phyloP scores from a whole-genome alignment of 2,888 invertebrate genomes.

The Epinotia brunnichana region DNA sequence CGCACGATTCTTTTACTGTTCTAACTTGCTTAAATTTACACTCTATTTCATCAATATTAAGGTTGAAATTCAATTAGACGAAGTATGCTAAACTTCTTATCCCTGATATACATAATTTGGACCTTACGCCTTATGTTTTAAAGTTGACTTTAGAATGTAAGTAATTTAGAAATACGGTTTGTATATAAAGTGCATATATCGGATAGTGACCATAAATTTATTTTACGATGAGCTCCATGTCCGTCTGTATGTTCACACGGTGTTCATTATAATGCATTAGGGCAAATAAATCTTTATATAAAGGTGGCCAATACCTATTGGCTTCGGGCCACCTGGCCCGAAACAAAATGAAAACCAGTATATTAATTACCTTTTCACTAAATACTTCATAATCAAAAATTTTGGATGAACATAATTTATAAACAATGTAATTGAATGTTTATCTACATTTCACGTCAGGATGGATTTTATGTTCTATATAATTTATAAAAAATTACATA shows the following conservation, averaged over 20 bases:
- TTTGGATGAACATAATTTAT: too few relatives aligned
- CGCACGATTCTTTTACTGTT: neutral
- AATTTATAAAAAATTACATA: too few relatives aligned
- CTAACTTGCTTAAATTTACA: neutral
- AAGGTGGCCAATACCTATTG: too few relatives aligned
- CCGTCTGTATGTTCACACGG: constrained; percentile 36
- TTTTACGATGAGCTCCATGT: constrained; percentile 29
- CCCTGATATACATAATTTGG: neutral
- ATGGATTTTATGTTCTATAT: too few relatives aligned
- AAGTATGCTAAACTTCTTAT: neutral
- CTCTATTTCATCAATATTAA: neutral
- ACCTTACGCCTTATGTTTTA: neutral
- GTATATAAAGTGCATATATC: constrained; percentile 20
- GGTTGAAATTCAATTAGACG: neutral
- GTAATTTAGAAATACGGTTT: neutral
- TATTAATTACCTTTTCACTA: too few relatives aligned
- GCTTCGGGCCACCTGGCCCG: too few relatives aligned
- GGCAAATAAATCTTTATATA: constrained; percentile 7
- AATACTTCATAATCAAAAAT: too few relatives aligned
- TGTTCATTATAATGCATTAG: constrained; percentile 23
- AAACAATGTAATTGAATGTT: too few relatives aligned
- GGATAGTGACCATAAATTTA: constrained; percentile 23
- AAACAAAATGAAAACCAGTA: neutral
- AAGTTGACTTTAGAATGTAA: constrained; percentile 1
- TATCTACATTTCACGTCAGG: too few relatives aligned